Evolutionary conservation across 2,888 invertebrate species (phyloP), one percentile per base, ranked within the genome.

Genomic region (Villa cingulata): DNA sequence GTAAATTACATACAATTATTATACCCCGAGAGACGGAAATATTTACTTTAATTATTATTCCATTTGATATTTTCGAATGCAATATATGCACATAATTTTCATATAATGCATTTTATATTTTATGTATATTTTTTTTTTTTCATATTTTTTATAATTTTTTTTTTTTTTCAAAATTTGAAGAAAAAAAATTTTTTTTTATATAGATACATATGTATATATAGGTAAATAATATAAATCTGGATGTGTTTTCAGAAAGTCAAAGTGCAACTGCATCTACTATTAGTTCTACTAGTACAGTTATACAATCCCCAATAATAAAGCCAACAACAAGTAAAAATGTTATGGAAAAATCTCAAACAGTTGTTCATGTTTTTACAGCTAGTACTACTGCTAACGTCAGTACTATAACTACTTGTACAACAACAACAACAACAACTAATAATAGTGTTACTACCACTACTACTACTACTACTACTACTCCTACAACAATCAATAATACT

Each of bases 221-320:
- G n/a, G n/a, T 34, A 34, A 34, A n/a, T n/a, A n/a, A n/a, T n/a
- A 27, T 10, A 7, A 20, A 41, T 41, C 37, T 45, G 41, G 44
- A 41, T 44, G 37, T 42, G 49, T 51, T 53, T 53, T 50, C 53
- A 53, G 53, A 53, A 51, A 51, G 51, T 50, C 48, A 51, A 43
- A 48, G 45, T 45, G 51, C 53, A 48, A 47, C 51, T 47, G 48
- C 53, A 49, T 51, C 53, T 48, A 48, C 53, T 45, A 48, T 51
- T 46, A 50, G 50, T 38, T 50, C 51, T 48, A 48, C 53, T 48
- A 51, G 49, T 49, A 53, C 53, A 44, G 43, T 52, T 41, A 49
- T 51, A 49, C 51, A 52, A 44, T 44, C 45, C 46, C 50, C 50
- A 52, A 51, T 45, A 41, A 41, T 41, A 46, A 50, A 48, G 41